Conservation (phyloP, 2,113 vertebrate genomes). For the Gallinago jamesoni region DNA sequence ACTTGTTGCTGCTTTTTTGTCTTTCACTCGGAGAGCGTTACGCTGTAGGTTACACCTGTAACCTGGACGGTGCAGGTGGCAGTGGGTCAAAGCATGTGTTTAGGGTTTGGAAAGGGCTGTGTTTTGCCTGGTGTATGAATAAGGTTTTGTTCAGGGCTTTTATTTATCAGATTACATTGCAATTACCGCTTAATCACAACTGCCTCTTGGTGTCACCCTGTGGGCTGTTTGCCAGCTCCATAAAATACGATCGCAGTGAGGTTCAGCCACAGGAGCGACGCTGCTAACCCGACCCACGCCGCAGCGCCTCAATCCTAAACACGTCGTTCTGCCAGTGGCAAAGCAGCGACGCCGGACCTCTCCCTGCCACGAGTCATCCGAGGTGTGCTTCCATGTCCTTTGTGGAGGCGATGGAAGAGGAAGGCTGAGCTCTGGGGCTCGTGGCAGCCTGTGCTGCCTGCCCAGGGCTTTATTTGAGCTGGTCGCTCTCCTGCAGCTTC, state of each 20-base stretch:
- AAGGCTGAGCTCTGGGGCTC: background rate
- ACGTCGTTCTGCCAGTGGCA: background rate
- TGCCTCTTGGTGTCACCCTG: background rate
- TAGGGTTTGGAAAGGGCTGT: background rate
- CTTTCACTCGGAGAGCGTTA: background rate
- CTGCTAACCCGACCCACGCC: background rate
- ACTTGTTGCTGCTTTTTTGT: background rate
- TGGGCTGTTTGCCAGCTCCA: background rate
- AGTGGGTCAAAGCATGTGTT: background rate
- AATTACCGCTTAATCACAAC: background rate
- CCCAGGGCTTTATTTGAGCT: no score
- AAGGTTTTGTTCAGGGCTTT: background rate
- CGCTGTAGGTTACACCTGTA: background rate
- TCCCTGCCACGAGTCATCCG: background rate
- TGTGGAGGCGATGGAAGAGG: background rate
- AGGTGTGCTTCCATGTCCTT: fast-evolving
- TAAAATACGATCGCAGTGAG: background rate
- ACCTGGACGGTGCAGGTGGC: background rate
- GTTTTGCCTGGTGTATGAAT: background rate
- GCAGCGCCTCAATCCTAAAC: background rate
- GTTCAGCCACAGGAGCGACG: background rate
- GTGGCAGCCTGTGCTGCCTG: background rate
- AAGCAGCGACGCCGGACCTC: background rate
- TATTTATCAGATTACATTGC: background rate
- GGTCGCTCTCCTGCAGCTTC: background rate